A percentile compares a stretch with the other conserved stretches of the same genome.
Conservation (phyloP, 2,888 invertebrate genomes). For the Augiades crinisus region DNA sequence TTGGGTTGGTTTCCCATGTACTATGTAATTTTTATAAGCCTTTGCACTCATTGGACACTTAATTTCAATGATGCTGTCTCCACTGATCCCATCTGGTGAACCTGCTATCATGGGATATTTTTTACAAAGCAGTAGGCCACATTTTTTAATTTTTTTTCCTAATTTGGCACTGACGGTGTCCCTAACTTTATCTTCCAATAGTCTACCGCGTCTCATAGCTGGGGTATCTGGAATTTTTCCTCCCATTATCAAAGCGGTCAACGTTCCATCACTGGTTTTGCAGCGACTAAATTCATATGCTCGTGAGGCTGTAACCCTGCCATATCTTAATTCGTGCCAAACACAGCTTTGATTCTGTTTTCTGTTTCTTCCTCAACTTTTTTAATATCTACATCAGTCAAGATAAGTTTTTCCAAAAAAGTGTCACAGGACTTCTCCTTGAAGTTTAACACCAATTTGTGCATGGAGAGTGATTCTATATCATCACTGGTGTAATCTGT, state of each 20-base stretch:
- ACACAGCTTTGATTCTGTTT: conserved; percentile 31
- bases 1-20: conserved; percentile 27
- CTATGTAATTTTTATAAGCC: conserved; percentile 28
- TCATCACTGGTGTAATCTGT: conserved; percentile 1
- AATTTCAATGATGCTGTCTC: conserved; percentile 31
- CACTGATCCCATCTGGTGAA: conserved; percentile 31
- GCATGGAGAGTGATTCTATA: too few species aligned
- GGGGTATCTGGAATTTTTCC: neutral
- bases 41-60: conserved; percentile 30
- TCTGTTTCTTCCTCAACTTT: conserved; percentile 28
- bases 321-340: conserved; percentile 44
- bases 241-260: conserved; percentile 23
- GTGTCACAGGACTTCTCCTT: conserved; percentile 30
- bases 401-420: conserved; percentile 28
- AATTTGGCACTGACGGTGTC: conserved; percentile 21
- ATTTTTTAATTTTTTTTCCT: conserved; percentile 27
- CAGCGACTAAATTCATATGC: conserved; percentile 42
- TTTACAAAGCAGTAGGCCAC: conserved; percentile 17
- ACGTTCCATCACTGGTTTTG: conserved; percentile 36
- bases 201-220: conserved; percentile 14
- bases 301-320: conserved; percentile 41
- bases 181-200: conserved; percentile 25
- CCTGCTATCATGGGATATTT: conserved; percentile 31
- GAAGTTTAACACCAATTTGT: conserved; percentile 29
- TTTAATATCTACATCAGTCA: conserved; percentile 19